These are phyloP conservation scores for Caenorhabditis japonica DNA, from an alignment of 2,888 invertebrate genomes.

Conservation along the genomic window DNA sequence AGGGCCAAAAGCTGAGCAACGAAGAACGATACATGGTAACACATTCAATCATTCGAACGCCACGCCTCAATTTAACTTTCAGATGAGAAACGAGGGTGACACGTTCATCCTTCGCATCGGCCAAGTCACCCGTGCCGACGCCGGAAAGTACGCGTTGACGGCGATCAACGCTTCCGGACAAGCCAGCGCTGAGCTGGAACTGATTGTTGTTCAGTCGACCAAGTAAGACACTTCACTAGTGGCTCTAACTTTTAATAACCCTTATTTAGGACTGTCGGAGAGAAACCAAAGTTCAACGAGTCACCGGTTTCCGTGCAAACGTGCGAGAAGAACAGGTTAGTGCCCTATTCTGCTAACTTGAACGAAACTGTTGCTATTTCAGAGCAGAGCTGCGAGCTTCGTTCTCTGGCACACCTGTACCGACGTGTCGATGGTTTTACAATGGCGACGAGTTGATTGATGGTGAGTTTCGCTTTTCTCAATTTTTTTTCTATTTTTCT, in stretches of 20 bases:
- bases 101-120: constrained; percentile 66
- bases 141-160: constrained; percentile 66
- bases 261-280: constrained; percentile 48
- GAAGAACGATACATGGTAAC: constrained; percentile 61
- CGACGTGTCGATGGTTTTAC: constrained; percentile 70
- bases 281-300: constrained; percentile 67
- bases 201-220: constrained; percentile 56
- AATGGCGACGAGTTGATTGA: constrained; percentile 64
- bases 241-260: not conserved
- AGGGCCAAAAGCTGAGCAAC: constrained; percentile 45
- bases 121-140: constrained; percentile 60
- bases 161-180: constrained; percentile 68
- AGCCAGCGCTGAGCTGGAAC: constrained; percentile 52
- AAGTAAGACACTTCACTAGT: constrained; percentile 29
- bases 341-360: not conserved
- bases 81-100: constrained; percentile 68
- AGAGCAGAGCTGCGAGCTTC: constrained; percentile 68
- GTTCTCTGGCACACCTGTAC: constrained; percentile 69
- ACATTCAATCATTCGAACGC: too few relatives aligned
- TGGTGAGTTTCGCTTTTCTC: constrained; percentile 31
- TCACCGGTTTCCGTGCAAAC: constrained; percentile 70
- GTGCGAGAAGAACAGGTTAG: constrained; percentile 53
- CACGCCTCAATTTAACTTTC: too few relatives aligned
- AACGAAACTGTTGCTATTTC: constrained; percentile 2
- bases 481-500: not conserved